Evolutionary conservation across 2,797 vertebrate species (phyloP), one percentile per base, ranked within the genome.

Genomic region (Fistularia tabacaria): DNA sequence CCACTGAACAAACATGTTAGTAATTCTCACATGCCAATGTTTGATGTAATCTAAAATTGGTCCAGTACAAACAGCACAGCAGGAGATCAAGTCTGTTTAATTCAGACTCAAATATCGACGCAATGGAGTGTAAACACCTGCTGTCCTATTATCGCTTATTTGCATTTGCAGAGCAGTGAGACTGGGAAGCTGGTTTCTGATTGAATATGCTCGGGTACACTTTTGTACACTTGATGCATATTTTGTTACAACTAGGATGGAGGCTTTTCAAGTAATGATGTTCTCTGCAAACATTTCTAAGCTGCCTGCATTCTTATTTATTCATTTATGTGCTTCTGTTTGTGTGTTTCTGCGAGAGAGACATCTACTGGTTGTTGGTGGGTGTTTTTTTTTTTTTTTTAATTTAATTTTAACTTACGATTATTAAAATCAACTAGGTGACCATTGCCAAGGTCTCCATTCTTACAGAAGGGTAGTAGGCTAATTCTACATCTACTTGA

Each of bases 71-170:
- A 71, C 51, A 68, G 13, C 58, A 66, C 56, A 64, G 64, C 55
- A 62, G 60, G 62, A 38, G 51, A 63, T 51, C 39, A 38, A 43
- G 36, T 60, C 49, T 59, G 57, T 64, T 69, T 42, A 47, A 51
- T 10, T 56, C 43, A 57, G 46, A 56, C 36, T 47, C 56, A 54
- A 65, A 65, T 40, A 48, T 64, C 47, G 39, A 54, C 41, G 50
- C 36, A 40, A 13, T 37, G 46, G 11, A n/a, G 64, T 55, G 52
- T 47, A 57, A 69, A 66, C 65, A 54, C 74, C 57, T 51, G 56
- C 72, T 77, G 63, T 47, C 56, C 57, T 47, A 47, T 66, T 41
- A 61, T 54, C 54, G 47, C 25, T 49, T 46, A 45, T 75, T 59
- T 59, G 10, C 40, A 42, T 58, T 54, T 39, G 25, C 12, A 8